phyloP scores from a whole-genome alignment of 1,140 invertebrate species.

The Oscheius sp. region DNA sequence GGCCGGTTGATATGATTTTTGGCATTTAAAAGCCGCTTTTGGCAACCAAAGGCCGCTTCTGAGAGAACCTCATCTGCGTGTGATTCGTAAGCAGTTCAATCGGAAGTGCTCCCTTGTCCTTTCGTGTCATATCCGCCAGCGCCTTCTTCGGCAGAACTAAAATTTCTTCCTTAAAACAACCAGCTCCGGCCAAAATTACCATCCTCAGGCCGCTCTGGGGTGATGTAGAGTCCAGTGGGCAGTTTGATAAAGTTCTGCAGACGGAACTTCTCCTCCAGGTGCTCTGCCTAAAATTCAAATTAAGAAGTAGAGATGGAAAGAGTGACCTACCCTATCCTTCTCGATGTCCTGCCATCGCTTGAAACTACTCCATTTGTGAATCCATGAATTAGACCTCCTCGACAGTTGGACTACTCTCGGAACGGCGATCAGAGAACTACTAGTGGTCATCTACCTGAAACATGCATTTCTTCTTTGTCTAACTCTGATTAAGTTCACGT shows the following conservation, averaged over 20 bases:
- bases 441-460: not conserved
- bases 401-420: not conserved
- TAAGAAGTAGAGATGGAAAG: not conserved
- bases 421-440: not conserved
- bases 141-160: slow-evolving; percentile 52
- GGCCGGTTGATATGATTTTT: no score
- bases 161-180: not conserved
- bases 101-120: slow-evolving; percentile 46
- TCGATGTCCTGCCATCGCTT: slow-evolving; percentile 58
- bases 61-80: slow-evolving; percentile 47
- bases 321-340: slow-evolving; percentile 20
- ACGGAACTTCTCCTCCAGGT: slow-evolving; percentile 30
- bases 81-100: slow-evolving; percentile 50
- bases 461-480: not conserved
- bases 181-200: slow-evolving; percentile 26
- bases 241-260: slow-evolving; percentile 44
- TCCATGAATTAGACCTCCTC: slow-evolving; percentile 3
- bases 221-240: slow-evolving; percentile 49
- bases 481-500: no score
- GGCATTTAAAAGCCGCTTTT: not conserved
- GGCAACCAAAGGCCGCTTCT: not conserved
- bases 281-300: slow-evolving; percentile 27
- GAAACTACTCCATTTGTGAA: slow-evolving; percentile 51
- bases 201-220: slow-evolving; percentile 48
- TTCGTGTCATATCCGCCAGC: slow-evolving; percentile 45